These are phyloP conservation scores for Spondyliosoma cantharus DNA, from an alignment of 2,797 vertebrate genomes.

Conservation along the genomic window DNA sequence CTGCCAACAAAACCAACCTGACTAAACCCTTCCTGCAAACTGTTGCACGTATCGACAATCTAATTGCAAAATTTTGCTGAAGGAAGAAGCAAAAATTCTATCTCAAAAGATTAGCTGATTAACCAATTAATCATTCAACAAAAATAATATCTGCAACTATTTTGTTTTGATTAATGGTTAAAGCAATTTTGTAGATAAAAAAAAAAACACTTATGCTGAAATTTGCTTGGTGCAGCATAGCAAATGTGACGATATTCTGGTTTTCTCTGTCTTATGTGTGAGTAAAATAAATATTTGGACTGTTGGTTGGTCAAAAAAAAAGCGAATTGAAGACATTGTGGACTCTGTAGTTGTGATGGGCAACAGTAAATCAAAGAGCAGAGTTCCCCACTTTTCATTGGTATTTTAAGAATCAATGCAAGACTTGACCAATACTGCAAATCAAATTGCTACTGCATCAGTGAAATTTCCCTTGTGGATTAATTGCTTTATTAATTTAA, in stretches of 20 bases:
- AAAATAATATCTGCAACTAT: background rate
- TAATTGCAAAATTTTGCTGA: background rate
- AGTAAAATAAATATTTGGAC: background rate
- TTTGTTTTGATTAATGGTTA: too few species aligned
- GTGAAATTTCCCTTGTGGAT: too few species aligned
- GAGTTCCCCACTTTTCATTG: background rate
- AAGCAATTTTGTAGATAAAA: too few species aligned
- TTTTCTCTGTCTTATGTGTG: too few species aligned
- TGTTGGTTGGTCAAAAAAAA: background rate
- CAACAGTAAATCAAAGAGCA: background rate
- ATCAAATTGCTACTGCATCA: too few species aligned
- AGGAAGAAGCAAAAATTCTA: background rate
- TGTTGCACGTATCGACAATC: slow-evolving; percentile 28
- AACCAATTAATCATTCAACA: background rate
- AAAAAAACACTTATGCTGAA: too few species aligned
- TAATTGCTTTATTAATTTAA: too few species aligned
- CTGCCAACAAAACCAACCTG: slow-evolving; percentile 53
- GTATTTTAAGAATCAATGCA: background rate
- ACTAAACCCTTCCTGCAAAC: slow-evolving; percentile 24
- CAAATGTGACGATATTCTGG: too few species aligned
- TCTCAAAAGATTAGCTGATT: background rate
- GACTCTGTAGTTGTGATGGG: background rate
- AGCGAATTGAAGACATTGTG: background rate
- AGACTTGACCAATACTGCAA: background rate
- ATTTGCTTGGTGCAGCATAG: too few species aligned